A percentile compares a stretch with the other conserved stretches of the same genome.
phyloP scores from a whole-genome alignment of 1,140 invertebrate species.

The Anadara kagoshimensis region DNA sequence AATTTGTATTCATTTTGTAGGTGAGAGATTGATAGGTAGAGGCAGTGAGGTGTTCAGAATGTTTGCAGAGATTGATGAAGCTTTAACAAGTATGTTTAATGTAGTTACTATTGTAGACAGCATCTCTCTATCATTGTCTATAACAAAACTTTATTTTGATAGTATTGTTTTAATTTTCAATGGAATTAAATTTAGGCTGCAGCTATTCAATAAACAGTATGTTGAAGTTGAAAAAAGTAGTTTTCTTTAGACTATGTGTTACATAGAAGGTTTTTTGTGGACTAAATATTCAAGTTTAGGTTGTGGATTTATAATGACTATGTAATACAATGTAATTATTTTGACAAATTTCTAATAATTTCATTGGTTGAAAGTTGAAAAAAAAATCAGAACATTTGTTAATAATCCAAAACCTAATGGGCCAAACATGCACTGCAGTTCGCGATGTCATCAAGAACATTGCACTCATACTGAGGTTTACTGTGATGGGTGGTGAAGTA shows the following conservation, averaged over 20 bases:
- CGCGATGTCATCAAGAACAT: too few species aligned
- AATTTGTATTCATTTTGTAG: slow-evolving; percentile 27
- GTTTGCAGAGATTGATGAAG: slow-evolving; percentile 56
- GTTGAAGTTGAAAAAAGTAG: background rate
- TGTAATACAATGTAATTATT: too few species aligned
- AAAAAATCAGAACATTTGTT: too few species aligned
- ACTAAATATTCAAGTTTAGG: too few species aligned
- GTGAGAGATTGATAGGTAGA: slow-evolving; percentile 55
- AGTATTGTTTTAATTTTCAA: background rate
- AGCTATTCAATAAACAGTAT: background rate
- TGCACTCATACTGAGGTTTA: too few species aligned
- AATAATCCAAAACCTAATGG: too few species aligned
- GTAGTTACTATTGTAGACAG: background rate
- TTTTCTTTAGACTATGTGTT: background rate
- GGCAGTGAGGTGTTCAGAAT: slow-evolving; percentile 63
- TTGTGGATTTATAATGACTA: too few species aligned
- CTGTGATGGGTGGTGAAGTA: too few species aligned
- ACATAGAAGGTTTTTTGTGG: background rate
- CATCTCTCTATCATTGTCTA: background rate
- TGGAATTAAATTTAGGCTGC: background rate
- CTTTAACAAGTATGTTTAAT: slow-evolving; percentile 47
- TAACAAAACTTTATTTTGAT: background rate
- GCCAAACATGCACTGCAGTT: too few species aligned
- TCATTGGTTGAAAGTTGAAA: too few species aligned
- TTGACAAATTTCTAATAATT: too few species aligned